These are phyloP conservation scores for Aplodontia rufa DNA, from an alignment of 2,113 vertebrate genomes.

Conservation along the genomic window DNA sequence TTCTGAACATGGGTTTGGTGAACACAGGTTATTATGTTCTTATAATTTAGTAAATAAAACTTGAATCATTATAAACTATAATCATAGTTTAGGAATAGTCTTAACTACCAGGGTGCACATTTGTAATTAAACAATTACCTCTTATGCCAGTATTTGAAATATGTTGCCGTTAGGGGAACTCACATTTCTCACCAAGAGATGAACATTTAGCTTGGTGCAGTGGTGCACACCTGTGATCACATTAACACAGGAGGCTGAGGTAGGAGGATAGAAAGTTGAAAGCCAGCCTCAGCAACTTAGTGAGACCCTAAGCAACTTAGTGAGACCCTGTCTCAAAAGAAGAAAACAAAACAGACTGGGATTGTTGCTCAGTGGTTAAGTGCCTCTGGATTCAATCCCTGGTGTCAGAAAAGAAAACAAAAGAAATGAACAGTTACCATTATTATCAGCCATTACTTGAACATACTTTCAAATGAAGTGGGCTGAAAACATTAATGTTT, in stretches of 20 bases:
- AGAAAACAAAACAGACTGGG: no score
- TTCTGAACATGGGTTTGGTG: background rate
- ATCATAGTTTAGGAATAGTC: background rate
- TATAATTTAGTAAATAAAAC: slow-evolving; percentile 15
- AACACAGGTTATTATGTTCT: background rate
- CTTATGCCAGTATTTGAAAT: slow-evolving; percentile 11
- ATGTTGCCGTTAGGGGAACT: background rate
- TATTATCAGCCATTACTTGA: background rate
- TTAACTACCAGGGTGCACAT: background rate
- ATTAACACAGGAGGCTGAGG: no score
- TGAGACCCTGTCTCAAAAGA: no score
- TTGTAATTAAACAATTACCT: background rate
- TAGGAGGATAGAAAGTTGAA: no score
- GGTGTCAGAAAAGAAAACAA: no score
- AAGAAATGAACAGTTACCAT: background rate
- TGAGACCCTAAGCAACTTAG: no score
- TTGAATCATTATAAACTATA: slow-evolving; percentile 15
- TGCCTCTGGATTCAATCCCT: no score
- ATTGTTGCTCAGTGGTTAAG: no score
- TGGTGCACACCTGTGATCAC: no score
- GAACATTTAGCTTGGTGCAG: no score
- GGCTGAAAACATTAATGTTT: background rate
- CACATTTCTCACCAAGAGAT: background rate
- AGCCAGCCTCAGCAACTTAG: no score
- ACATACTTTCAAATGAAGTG: background rate